Evolutionary conservation across 2,797 vertebrate species (phyloP).

Genomic region (Sebastes wilsoni): DNA sequence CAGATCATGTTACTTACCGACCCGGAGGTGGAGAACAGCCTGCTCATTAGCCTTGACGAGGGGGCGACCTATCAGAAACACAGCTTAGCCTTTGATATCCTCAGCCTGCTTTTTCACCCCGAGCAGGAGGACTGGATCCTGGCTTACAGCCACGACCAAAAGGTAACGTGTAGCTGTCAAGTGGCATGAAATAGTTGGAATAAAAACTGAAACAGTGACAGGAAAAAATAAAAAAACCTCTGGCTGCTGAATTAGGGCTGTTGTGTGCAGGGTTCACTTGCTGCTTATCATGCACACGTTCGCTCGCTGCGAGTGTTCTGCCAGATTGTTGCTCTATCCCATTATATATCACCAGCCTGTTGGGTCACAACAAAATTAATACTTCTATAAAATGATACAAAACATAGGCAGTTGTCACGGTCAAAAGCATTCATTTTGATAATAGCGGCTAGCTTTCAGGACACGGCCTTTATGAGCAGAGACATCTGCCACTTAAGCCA

Average conservation of each 20-base stretch:
- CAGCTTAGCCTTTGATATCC: conserved; percentile 92
- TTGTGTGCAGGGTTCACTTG: conserved; percentile 11
- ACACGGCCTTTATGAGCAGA: conserved; percentile 4
- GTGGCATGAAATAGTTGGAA: conserved; percentile 33
- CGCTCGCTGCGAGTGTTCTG: background rate
- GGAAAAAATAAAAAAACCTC: background rate
- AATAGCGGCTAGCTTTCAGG: background rate
- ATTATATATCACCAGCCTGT: background rate
- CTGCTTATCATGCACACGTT: conserved; percentile 1
- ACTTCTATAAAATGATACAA: conserved; percentile 4
- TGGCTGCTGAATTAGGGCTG: background rate
- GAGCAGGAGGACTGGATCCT: conserved; percentile 95
- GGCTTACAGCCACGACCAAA: conserved; percentile 94
- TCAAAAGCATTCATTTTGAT: conserved; percentile 25
- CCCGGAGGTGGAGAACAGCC: conserved; percentile 94
- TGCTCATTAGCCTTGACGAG: conserved; percentile 95
- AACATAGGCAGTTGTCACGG: conserved; percentile 5
- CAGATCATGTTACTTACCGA: conserved; percentile 96
- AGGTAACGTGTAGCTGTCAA: conserved; percentile 80
- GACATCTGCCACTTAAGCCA: conserved; percentile 30
- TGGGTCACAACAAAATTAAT: background rate
- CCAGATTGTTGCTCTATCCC: background rate
- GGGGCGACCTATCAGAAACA: conserved; percentile 95
- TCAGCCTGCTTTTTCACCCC: conserved; percentile 94
- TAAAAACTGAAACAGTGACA: conserved; percentile 31